These are phyloP conservation scores for Chouioia cunea DNA, from an alignment of 2,888 invertebrate genomes.

Conservation along the genomic window DNA sequence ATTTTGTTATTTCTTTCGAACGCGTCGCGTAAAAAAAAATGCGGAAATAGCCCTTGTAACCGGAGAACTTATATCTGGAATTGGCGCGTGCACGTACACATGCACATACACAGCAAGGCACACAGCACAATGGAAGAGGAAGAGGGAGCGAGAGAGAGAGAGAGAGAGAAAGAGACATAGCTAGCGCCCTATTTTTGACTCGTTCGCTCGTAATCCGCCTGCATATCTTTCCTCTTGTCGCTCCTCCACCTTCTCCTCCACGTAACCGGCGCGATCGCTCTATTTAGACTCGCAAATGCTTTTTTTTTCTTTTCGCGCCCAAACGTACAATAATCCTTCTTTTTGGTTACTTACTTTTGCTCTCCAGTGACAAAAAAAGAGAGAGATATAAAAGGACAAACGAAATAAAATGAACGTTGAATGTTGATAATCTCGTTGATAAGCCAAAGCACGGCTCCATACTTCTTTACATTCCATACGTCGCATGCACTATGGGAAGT, in stretches of 20 bases:
- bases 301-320: too few relatives aligned
- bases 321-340: too few relatives aligned
- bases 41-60: conserved; percentile 63
- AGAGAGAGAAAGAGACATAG: too few relatives aligned
- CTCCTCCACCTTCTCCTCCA: background rate
- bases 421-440: too few relatives aligned
- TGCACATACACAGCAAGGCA: conserved; percentile 41
- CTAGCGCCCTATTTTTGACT: conserved; percentile 58
- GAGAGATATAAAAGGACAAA: background rate
- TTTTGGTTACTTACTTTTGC: too few relatives aligned
- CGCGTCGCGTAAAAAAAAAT: background rate
- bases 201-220: conserved; percentile 18
- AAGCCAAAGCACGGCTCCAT: conserved; percentile 75
- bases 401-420: too few relatives aligned
- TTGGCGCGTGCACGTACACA: conserved; percentile 49
- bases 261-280: too few relatives aligned
- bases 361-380: background rate
- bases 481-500: conserved; percentile 90
- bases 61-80: conserved; percentile 67
- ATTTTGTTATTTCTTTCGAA: background rate
- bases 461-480: conserved; percentile 99
- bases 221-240: background rate
- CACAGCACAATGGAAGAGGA: background rate
- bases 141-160: too few relatives aligned
- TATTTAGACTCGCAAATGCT: too few relatives aligned